Conservation (phyloP, 2,797 vertebrate genomes). For the Mus minutoides region DNA sequence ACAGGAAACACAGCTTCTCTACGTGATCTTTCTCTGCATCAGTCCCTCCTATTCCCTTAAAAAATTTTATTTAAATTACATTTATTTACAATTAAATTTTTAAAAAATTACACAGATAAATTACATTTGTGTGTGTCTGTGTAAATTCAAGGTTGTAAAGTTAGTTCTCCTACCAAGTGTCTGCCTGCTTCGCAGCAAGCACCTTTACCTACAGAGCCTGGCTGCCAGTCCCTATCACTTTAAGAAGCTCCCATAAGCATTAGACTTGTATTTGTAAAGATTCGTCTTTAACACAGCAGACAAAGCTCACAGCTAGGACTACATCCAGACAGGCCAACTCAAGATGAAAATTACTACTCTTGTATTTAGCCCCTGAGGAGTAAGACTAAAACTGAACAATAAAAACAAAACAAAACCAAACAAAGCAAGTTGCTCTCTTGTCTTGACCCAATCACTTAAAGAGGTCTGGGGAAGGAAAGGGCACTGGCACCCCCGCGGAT, state of each 20-base stretch:
- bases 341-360: slow-evolving; percentile 12
- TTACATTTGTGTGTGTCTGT: neutral
- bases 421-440: slow-evolving; percentile 27
- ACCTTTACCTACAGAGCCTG: neutral
- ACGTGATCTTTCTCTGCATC: neutral
- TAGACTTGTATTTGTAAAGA: neutral
- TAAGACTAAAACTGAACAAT: neutral
- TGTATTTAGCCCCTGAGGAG: neutral
- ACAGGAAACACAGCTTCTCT: slow-evolving; percentile 16
- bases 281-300: neutral
- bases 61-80: neutral
- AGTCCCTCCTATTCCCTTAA: neutral
- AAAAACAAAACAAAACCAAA: slow-evolving; percentile 54
- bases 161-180: neutral
- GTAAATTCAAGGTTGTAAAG: neutral
- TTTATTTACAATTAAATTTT: neutral
- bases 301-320: neutral
- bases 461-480: slow-evolving; percentile 1
- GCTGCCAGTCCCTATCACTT: neutral
- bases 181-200: neutral
- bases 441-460: slow-evolving; percentile 37
- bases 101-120: neutral
- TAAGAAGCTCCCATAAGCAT: neutral
- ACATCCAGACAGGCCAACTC: neutral
- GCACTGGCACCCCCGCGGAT: neutral